phyloP scores from a whole-genome alignment of 2,888 invertebrate genomes.

The Zele albiditarsus region DNA sequence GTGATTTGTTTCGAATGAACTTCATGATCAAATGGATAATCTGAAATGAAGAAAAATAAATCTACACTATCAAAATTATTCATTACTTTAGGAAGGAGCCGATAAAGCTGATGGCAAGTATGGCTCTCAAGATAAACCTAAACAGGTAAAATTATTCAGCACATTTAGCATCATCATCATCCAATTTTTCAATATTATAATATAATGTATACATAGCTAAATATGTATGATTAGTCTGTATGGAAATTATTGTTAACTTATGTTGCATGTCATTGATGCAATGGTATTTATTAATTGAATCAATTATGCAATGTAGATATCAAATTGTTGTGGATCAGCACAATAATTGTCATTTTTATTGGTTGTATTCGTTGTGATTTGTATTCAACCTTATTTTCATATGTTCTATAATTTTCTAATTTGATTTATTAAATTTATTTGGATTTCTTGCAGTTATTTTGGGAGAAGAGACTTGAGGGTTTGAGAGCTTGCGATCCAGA shows the following conservation, averaged over 20 bases:
- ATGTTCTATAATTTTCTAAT: neutral
- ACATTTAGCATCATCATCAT: conserved; percentile 55
- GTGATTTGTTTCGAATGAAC: neutral
- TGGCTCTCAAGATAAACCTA: conserved; percentile 93
- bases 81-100: conserved; percentile 82
- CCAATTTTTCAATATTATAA: conserved; percentile 16
- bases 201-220: neutral
- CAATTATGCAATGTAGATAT: neutral
- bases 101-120: conserved; percentile 92
- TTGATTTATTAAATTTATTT: neutral
- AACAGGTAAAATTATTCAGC: conserved; percentile 78
- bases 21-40: neutral
- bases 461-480: conserved; percentile 88
- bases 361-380: neutral
- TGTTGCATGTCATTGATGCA: neutral
- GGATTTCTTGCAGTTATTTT: conserved; percentile 75
- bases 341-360: neutral
- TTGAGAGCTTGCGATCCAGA: conserved; percentile 91
- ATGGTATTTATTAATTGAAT: neutral
- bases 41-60: neutral
- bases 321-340: neutral
- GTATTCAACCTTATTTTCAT: neutral
- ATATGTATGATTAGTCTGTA: neutral
- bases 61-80: conserved; percentile 50
- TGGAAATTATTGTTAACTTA: neutral